Conservation (phyloP, 2,113 vertebrate species). For the Stegostoma tigrinum region DNA sequence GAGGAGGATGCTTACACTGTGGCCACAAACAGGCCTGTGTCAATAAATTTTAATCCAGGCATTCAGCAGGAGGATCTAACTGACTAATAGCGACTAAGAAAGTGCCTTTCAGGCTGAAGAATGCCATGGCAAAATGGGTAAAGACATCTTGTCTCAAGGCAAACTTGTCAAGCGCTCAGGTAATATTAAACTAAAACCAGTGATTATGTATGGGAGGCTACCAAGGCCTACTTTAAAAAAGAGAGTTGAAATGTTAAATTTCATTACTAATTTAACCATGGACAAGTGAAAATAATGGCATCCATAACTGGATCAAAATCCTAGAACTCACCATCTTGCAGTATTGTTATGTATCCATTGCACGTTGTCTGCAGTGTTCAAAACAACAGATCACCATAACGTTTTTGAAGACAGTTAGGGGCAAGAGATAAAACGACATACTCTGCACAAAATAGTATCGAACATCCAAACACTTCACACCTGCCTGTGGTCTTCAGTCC, state of each 20-base stretch:
- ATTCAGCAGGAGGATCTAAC: neutral
- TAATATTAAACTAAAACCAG: neutral
- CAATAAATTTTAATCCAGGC: neutral
- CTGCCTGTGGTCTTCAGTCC: neutral
- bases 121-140: neutral
- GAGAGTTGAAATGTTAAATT: neutral
- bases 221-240: neutral
- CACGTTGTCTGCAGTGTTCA: neutral
- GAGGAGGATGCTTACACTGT: neutral
- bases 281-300: neutral
- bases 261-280: neutral
- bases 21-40: neutral
- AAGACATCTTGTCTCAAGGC: neutral
- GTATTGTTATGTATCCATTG: no score
- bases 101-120: neutral
- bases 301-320: neutral
- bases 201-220: neutral
- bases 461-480: neutral
- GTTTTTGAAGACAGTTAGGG: no score
- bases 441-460: neutral
- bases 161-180: neutral
- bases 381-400: neutral
- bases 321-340: neutral
- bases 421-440: neutral
- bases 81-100: neutral